Conservation (phyloP, 2,797 vertebrate genomes). For the Gobio occitaniae region DNA sequence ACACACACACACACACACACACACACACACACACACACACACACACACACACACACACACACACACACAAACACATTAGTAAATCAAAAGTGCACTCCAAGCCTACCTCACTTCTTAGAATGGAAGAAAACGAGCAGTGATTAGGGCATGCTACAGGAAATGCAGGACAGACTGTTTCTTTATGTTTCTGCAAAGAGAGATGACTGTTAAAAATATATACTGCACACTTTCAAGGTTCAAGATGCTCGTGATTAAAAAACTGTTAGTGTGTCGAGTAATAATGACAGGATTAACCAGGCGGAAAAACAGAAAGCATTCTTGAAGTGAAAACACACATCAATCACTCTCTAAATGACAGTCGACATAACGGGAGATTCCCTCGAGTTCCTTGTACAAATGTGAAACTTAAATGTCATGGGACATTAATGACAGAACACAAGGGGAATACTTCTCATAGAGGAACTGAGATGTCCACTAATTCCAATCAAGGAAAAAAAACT, state of each 20-base stretch:
- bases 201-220: neutral
- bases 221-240: conserved; percentile 1
- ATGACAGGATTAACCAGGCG: neutral
- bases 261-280: conserved; percentile 12
- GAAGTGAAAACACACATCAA: conserved; percentile 35
- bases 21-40: neutral
- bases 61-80: neutral
- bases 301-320: conserved; percentile 30
- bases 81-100: conserved; percentile 16
- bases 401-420: conserved; percentile 58
- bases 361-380: conserved; percentile 58
- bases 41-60: neutral
- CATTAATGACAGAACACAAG: conserved; percentile 51
- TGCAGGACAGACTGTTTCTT: conserved; percentile 92
- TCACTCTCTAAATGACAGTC: conserved; percentile 52
- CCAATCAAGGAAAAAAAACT: conserved; percentile 37
- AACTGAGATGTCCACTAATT: conserved; percentile 52
- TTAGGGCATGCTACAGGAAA: conserved; percentile 96
- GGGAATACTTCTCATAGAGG: conserved; percentile 55
- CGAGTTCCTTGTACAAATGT: conserved; percentile 57
- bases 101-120: conserved; percentile 93
- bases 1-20: too few species aligned
- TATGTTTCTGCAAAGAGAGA: conserved; percentile 87
- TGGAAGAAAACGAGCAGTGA: conserved; percentile 89
- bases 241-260: neutral